Evolutionary conservation across 2,888 invertebrate genomes (phyloP), one percentile per base, ranked within the genome.

Genomic region (Copidosoma aretas): DNA sequence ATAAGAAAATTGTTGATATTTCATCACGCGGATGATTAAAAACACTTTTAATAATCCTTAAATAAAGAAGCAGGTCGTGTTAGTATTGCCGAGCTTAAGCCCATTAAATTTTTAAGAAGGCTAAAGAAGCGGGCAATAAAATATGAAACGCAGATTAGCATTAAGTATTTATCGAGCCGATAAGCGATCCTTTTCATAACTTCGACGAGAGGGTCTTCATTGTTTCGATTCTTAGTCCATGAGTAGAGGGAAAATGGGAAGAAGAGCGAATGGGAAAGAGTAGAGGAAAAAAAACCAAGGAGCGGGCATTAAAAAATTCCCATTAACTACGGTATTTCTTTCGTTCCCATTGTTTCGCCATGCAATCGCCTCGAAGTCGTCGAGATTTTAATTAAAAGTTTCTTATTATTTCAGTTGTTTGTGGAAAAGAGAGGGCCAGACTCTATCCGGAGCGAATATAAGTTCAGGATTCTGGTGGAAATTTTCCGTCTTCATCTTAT

Each of bases 381-480:
- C 76, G 73, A 76, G 76, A 75, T 79, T 80, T 80, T 80, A 80
- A 80, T 80, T 80, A 80, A 80, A 80, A 79, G 78, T 80, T 80
- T 80, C 77, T 79, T 77, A 79, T 80, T 80, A 78, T 79, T 77
- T 76, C 75, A 77, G 76, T 78, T 78, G 78, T 80, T 78, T 77
- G 73, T 74, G 46, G 68, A 57, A 24, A 57, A 49, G 61, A 54
- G 61, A 53, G 53, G 64, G 41, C 25, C 51, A 69, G 64, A 57
- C 61, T 68, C 54, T 64, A 69, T 32, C n/a, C n/a, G 32, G 32
- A 8, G 32, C 32, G 8, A 32, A 8, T 32, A 32, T 32, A 32
- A 32, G 32, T 32, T 32, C 8, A 32, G 8, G 32, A 32, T 32
- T 32, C n/a, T n/a, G n/a, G n/a, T n/a, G n/a, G n/a, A n/a, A 32